phyloP scores from a whole-genome alignment of 2,113 vertebrate species.

The Urocynchramus pylzowi region DNA sequence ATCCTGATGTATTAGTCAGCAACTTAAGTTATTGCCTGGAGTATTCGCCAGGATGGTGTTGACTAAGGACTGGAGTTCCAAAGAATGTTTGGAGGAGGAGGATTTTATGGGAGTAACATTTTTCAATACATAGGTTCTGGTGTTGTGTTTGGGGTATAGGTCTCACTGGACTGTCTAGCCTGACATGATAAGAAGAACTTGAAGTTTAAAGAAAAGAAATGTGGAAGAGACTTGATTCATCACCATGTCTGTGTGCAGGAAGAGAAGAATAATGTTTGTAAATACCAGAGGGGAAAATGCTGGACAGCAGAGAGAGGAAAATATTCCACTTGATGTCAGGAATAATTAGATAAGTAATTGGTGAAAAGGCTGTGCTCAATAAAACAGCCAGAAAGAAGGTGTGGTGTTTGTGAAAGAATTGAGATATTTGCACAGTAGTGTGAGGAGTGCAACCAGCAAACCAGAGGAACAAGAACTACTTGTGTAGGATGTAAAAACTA shows the following conservation, averaged over 20 bases:
- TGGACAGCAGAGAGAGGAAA: not conserved
- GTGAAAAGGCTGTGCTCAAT: not conserved
- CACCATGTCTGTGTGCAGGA: not conserved
- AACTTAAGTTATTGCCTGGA: not conserved
- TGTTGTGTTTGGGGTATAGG: not conserved
- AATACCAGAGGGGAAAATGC: not conserved
- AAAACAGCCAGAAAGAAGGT: not conserved
- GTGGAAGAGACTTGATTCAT: not conserved
- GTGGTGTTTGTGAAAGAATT: not conserved
- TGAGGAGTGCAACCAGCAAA: slow-evolving; percentile 7
- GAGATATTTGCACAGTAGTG: not conserved
- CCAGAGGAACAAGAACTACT: slow-evolving; percentile 49
- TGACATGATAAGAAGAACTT: not conserved
- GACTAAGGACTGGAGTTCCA: not conserved
- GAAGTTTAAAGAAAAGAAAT: not conserved
- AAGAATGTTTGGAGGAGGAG: not conserved
- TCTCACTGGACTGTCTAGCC: not conserved
- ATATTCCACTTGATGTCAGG: not conserved
- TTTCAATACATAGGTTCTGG: not conserved
- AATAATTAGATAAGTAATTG: slow-evolving; percentile 45
- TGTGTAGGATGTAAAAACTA: not conserved
- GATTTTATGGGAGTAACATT: not conserved
- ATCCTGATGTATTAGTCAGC: not conserved
- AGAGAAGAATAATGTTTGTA: not conserved
- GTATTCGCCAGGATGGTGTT: not conserved